A percentile compares a stretch with the other conserved stretches of the same genome.
phyloP scores from a whole-genome alignment of 2,888 invertebrate species.

The Agrotis exclamationis region DNA sequence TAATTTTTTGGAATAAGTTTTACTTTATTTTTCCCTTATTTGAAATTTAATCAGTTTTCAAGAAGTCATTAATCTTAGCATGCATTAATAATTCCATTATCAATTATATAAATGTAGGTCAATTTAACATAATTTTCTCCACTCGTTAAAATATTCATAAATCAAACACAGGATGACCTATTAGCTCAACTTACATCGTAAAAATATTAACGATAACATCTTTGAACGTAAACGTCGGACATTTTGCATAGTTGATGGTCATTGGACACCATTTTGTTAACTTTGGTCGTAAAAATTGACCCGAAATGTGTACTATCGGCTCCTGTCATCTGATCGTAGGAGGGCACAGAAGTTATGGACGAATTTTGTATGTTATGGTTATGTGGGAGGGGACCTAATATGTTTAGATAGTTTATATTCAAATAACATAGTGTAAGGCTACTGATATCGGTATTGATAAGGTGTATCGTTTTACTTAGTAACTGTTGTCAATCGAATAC shows the following conservation, averaged over 20 bases:
- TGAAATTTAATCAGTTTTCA: slow-evolving; percentile 1
- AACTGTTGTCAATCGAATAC: no score
- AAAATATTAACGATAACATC: slow-evolving; percentile 66
- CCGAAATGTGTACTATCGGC: slow-evolving; percentile 56
- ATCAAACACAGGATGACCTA: slow-evolving; percentile 56
- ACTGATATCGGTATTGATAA: neutral
- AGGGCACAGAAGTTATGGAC: slow-evolving; percentile 50
- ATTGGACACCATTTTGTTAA: slow-evolving; percentile 63
- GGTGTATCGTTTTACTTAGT: no score
- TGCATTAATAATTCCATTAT: slow-evolving; percentile 6
- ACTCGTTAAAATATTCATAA: slow-evolving; percentile 56
- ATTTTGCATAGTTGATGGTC: slow-evolving; percentile 65
- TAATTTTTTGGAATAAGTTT: neutral
- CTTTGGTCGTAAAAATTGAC: slow-evolving; percentile 61
- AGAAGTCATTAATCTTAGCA: slow-evolving; percentile 3
- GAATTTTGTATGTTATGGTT: slow-evolving; percentile 17
- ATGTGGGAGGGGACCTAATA: slow-evolving; percentile 48
- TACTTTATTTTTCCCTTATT: no score
- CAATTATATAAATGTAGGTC: slow-evolving; percentile 32
- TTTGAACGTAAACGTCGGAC: slow-evolving; percentile 39
- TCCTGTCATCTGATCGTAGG: slow-evolving; percentile 58
- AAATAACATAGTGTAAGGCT: neutral
- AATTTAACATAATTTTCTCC: slow-evolving; percentile 24
- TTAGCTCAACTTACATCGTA: slow-evolving; percentile 60
- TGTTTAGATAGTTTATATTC: neutral